Percentiles rank a stretch among this genome's conserved stretches.
Evolutionary conservation across 2,797 vertebrate genomes (phyloP).

Genomic region (Chelmon rostratus): DNA sequence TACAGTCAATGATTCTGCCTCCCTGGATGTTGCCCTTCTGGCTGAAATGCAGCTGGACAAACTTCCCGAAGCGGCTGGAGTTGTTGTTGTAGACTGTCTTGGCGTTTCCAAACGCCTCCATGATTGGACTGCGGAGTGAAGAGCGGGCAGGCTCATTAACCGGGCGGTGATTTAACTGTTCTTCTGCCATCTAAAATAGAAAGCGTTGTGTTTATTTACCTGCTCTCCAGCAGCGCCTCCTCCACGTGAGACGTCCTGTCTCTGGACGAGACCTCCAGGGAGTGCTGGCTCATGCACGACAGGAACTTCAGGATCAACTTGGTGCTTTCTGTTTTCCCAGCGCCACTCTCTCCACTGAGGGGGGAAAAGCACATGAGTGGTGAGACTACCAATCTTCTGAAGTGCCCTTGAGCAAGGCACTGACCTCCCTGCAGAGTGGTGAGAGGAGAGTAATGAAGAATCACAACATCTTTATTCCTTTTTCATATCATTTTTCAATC

Average conservation of each 20-base stretch:
- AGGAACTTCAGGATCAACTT: conserved; percentile 97
- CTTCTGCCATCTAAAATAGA: rapidly evolving
- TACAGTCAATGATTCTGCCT: conserved; percentile 97
- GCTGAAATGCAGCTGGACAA: conserved; percentile 95
- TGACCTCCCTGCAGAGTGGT: not conserved
- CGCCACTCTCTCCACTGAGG: conserved; percentile 96
- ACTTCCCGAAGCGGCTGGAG: conserved; percentile 98
- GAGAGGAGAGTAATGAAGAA: not conserved
- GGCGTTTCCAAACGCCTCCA: conserved; percentile 98
- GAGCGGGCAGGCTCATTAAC: not conserved
- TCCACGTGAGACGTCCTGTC: conserved; percentile 92
- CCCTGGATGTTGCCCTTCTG: conserved; percentile 98
- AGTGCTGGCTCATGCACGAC: conserved; percentile 95
- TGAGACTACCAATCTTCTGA: not conserved
- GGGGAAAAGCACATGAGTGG: not conserved
- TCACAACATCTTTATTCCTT: not conserved
- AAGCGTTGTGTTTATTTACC: too few species aligned
- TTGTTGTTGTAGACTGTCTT: conserved; percentile 99
- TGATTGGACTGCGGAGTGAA: conserved; percentile 89
- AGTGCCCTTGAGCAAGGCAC: not conserved
- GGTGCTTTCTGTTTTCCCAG: conserved; percentile 98
- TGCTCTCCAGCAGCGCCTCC: conserved; percentile 96
- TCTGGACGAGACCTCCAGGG: conserved; percentile 87
- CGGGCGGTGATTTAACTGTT: rapidly evolving
- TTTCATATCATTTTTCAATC: not conserved